Evolutionary conservation across 2,113 vertebrate species (phyloP).

Genomic region (Gymnogyps californianus): DNA sequence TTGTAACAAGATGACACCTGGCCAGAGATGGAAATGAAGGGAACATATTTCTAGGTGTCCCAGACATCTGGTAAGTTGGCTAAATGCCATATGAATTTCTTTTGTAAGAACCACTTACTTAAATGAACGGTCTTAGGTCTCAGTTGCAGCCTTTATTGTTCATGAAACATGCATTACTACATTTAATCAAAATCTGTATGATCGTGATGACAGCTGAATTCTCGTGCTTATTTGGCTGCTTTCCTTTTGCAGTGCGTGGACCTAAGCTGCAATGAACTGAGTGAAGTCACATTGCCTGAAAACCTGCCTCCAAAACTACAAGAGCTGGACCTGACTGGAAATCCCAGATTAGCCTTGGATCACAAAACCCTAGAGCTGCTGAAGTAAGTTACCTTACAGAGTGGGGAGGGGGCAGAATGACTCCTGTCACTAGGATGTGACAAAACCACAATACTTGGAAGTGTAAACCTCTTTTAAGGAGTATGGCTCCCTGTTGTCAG

Average conservation of each 20-base stretch:
- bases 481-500: background rate
- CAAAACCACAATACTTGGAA: background rate
- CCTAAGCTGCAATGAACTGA: constrained; percentile 95
- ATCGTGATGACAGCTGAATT: background rate
- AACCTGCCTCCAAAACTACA: constrained; percentile 94
- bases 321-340: constrained; percentile 96
- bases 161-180: background rate
- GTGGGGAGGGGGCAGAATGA: background rate
- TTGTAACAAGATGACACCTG: background rate
- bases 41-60: background rate
- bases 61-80: background rate
- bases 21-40: background rate
- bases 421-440: background rate
- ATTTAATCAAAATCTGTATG: background rate
- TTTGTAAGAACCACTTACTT: background rate
- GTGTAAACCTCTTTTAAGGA: background rate
- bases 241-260: constrained; percentile 87
- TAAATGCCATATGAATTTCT: background rate
- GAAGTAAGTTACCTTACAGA: constrained; percentile 78
- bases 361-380: constrained; percentile 95
- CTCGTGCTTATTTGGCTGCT: background rate
- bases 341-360: constrained; percentile 89
- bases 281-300: constrained; percentile 90
- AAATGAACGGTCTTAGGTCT: background rate
- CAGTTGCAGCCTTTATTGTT: background rate